These are phyloP conservation scores for Hirudo medicinalis DNA, from an alignment of 1,140 invertebrate species.

Conservation along the genomic window DNA sequence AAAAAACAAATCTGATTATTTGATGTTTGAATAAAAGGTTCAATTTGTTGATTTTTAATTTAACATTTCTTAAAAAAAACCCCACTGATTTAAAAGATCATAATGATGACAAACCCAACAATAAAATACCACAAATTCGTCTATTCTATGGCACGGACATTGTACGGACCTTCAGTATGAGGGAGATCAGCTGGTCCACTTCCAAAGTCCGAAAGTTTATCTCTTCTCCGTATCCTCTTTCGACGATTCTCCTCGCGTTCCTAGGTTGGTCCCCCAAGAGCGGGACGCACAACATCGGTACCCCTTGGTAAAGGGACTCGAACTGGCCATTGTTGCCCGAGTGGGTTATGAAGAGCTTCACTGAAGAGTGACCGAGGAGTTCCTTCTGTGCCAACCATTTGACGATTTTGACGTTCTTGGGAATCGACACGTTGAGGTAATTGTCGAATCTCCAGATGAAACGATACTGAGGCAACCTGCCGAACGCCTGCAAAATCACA, in stretches of 20 bases:
- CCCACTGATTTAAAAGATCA: no score
- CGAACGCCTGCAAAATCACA: background rate
- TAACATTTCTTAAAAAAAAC: no score
- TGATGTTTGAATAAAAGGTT: no score
- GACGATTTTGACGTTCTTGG: constrained; percentile 7
- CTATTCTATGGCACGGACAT: no score
- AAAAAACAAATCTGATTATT: no score
- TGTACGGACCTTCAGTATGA: constrained; percentile 10
- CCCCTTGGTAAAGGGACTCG: constrained; percentile 14
- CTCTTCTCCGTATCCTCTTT: constrained; percentile 5
- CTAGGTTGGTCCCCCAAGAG: constrained; percentile 18
- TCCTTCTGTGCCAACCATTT: constrained; percentile 16
- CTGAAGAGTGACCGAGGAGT: background rate
- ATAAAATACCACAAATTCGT: background rate
- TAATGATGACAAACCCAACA: no score
- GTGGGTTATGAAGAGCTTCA: constrained; percentile 14
- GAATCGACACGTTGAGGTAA: background rate
- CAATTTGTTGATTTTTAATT: no score
- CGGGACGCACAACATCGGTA: constrained; percentile 21
- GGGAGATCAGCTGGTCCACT: constrained; percentile 9
- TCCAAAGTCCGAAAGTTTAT: constrained; percentile 12
- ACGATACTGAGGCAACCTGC: background rate
- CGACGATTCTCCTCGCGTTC: constrained; percentile 16
- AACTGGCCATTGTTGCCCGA: constrained; percentile 13
- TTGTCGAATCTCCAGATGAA: background rate